Conservation (phyloP, 2,113 vertebrate genomes). For the Brachypteracias leptosomus region DNA sequence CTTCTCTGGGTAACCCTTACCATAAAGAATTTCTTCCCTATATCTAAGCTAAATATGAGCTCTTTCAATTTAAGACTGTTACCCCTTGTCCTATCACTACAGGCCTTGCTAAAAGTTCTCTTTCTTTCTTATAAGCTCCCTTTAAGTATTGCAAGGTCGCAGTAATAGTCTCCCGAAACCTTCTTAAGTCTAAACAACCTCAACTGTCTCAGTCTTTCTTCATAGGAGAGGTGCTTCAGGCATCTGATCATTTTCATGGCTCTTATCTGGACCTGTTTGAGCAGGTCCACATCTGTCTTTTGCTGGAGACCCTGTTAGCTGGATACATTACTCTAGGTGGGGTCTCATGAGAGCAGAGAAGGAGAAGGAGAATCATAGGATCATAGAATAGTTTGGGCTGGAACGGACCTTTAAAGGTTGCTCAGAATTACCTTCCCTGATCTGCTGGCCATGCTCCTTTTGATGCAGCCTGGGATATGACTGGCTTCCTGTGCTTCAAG, state of each 20-base stretch:
- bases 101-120: background rate
- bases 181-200: background rate
- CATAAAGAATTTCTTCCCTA: too few relatives aligned
- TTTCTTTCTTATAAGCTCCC: background rate
- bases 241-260: background rate
- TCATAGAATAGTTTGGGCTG: background rate
- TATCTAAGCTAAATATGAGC: background rate
- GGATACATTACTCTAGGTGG: background rate
- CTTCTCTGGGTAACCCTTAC: background rate
- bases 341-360: fast-evolving
- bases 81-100: background rate
- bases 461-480: background rate
- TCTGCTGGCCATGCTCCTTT: background rate
- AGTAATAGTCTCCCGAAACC: background rate
- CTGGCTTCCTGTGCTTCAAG: background rate
- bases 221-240: background rate
- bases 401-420: background rate
- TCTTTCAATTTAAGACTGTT: too few relatives aligned
- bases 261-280: background rate
- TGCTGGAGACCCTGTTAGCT: background rate
- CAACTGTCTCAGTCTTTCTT: background rate
- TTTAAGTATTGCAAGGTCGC: background rate
- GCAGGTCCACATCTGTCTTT: background rate
- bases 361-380: background rate
- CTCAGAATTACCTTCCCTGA: background rate